A percentile compares a stretch with the other conserved stretches of the same genome.
Evolutionary conservation across 2,888 invertebrate species (phyloP).

Genomic region (Lasioglossum villosulum): DNA sequence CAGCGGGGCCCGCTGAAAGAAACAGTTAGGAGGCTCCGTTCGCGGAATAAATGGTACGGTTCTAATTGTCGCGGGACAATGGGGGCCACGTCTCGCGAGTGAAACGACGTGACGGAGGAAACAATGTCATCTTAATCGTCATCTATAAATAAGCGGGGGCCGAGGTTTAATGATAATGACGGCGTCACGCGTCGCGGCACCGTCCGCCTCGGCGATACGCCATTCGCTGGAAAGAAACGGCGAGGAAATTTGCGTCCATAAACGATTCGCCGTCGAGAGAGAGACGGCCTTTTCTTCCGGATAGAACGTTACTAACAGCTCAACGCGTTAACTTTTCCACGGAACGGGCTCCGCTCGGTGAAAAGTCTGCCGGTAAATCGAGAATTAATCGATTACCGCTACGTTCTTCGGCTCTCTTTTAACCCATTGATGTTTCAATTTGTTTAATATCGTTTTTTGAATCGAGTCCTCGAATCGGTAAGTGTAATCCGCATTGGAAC

Average conservation of each 20-base stretch:
- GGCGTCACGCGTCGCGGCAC: conserved; percentile 15
- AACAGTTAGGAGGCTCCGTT: conserved; percentile 59
- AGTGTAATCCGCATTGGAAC: background rate
- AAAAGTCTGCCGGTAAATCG: background rate
- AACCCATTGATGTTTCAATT: background rate
- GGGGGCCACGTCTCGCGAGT: conserved; percentile 33
- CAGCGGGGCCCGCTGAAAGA: conserved; percentile 34
- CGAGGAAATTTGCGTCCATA: conserved; percentile 22
- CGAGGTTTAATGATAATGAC: conserved; percentile 56
- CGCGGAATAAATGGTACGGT: conserved; percentile 60
- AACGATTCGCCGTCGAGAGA: background rate
- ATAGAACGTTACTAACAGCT: conserved; percentile 11
- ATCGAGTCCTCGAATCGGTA: background rate
- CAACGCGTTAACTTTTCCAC: background rate
- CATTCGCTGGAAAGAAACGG: conserved; percentile 40
- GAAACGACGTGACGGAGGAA: conserved; percentile 51
- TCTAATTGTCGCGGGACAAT: conserved; percentile 58
- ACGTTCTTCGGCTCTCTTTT: background rate
- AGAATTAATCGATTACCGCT: background rate
- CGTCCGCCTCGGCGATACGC: conserved; percentile 7
- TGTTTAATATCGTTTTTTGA: background rate
- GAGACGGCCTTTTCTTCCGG: background rate
- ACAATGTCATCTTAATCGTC: conserved; percentile 62
- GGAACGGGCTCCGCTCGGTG: background rate
- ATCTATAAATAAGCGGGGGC: conserved; percentile 54